These are phyloP conservation scores for Quiscalus mexicanus DNA, from an alignment of 2,113 vertebrate genomes.

Conservation along the genomic window DNA sequence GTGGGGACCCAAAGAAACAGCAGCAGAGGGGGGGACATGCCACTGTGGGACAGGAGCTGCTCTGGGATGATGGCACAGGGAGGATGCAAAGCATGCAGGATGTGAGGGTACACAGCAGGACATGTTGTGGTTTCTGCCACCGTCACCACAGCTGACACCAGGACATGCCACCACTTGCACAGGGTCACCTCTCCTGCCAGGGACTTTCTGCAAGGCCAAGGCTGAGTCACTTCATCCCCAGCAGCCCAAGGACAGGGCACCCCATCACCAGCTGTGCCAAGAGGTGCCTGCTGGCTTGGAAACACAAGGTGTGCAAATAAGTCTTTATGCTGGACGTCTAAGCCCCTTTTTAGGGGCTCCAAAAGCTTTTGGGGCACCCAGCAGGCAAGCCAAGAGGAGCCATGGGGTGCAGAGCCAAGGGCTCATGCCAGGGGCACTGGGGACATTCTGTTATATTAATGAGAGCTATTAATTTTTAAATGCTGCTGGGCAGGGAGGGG, in stretches of 20 bases:
- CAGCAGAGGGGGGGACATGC: accelerated
- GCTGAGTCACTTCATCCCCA: background rate
- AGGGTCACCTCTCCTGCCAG: background rate
- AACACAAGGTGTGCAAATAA: background rate
- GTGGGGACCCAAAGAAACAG: background rate
- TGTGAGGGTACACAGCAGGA: accelerated
- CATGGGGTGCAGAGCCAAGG: background rate
- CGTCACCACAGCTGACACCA: background rate
- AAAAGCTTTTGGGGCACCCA: background rate
- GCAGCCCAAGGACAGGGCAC: background rate
- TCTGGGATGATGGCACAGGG: background rate
- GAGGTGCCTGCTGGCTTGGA: background rate
- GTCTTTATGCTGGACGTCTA: background rate
- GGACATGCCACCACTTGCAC: background rate
- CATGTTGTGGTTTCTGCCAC: accelerated
- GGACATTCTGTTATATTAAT: background rate
- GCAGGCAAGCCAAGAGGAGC: background rate
- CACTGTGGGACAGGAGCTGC: background rate
- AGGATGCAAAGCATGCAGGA: background rate
- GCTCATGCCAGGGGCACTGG: background rate
- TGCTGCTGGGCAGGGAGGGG: background rate
- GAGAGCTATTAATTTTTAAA: background rate
- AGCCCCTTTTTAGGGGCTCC: background rate
- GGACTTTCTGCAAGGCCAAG: background rate
- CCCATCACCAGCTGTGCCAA: background rate